Base-by-base conservation (phyloP, 2,797 vertebrate genomes). In the Hydrolagus colliei region DNA sequence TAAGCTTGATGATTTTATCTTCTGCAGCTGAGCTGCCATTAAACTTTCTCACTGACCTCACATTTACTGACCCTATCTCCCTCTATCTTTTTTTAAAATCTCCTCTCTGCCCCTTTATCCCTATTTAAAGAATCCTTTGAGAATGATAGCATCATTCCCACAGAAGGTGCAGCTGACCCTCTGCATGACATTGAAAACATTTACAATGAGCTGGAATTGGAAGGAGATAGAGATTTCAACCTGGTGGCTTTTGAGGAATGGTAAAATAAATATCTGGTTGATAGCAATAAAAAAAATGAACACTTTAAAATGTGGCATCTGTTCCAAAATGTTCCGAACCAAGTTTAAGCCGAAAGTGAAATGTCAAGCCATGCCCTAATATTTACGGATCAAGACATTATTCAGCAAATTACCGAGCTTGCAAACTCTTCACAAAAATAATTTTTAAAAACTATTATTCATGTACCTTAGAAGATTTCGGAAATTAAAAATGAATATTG, bases 21-120 rank as follows among this genome's bases (percentile, higher is more conserved):
- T 86, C 87, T 73, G 65, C 75, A 77, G 20, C 27, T 74, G 67
- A 88, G 89, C 88, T 89, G 88, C 87, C 89, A 90, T 91, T 89
- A 91, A 90, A 91, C 88, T 89, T 88, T 89, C 86, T 88, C 87
- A 89, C 90, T 90, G 89, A 91, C 89, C 90, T 90, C 87, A 87
- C 88, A 88, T 87, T 91, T 90, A 90, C 52, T 73, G 27, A n/a
- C 68, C 77, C 78, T 73, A 73, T 65, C 77, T 84, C 18, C 35
- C 82, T 73, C 86, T 86, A 77, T 86, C 72, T 84, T 85, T 87
- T 86, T 62, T 52, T 75, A 14, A 41, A 35, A 87, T 86, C 86
- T 68, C 27, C 52, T 61, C 20, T 79, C 18, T 71, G 61, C 85
- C 67, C 22, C 74, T 63, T 85, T 72, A 41, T 59, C 78, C 61